Conservation (phyloP, 2,113 vertebrate genomes). For the Uropsilus gracilis region DNA sequence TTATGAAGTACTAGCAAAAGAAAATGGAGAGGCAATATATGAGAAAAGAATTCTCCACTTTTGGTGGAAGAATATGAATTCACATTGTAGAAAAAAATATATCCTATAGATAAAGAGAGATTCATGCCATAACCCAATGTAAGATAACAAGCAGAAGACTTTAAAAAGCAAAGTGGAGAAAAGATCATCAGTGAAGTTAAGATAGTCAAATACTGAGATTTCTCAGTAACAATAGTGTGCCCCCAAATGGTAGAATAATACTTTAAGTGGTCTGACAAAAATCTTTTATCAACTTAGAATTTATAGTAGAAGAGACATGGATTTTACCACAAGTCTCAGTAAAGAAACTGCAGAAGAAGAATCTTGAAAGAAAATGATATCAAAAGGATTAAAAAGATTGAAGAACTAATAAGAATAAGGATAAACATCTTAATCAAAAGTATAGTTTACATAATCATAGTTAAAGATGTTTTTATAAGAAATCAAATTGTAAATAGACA, state of each 20-base stretch:
- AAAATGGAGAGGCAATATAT: background rate
- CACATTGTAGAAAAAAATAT: background rate
- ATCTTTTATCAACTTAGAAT: background rate
- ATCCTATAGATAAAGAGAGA: background rate
- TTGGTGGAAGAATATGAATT: background rate
- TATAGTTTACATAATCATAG: slow-evolving; percentile 12
- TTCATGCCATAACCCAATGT: background rate
- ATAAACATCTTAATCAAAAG: slow-evolving; percentile 30
- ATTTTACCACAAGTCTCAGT: background rate
- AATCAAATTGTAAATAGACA: slow-evolving; percentile 22
- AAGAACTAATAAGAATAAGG: slow-evolving; percentile 35
- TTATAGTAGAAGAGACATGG: background rate
- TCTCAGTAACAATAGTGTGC: background rate
- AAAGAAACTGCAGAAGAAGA: background rate
- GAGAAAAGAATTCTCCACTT: background rate
- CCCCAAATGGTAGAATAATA: background rate
- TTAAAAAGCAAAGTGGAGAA: background rate
- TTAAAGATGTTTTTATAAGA: slow-evolving; percentile 38
- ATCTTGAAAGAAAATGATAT: slow-evolving; percentile 34
- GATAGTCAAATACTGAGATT: background rate
- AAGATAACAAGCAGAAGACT: slow-evolving; percentile 33
- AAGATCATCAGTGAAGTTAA: background rate
- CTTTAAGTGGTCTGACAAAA: slow-evolving; percentile 22
- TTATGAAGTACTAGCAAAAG: background rate
- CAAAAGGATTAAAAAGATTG: background rate